A percentile compares a stretch with the other conserved stretches of the same genome.
Conservation (phyloP, 2,888 invertebrate genomes). For the Coleophora deauratella region DNA sequence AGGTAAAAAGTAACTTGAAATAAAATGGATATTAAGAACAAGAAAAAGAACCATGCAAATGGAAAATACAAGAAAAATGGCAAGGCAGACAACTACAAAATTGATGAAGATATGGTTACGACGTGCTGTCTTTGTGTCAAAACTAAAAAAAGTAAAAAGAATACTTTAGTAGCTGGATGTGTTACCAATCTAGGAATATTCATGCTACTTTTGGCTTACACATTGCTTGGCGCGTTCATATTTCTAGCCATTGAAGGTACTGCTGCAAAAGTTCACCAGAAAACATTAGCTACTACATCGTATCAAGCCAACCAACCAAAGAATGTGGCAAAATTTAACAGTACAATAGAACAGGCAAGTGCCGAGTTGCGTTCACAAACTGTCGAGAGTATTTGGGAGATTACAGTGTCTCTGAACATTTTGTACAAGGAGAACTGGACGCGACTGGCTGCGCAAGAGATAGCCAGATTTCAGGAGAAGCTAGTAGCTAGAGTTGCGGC, state of each 20-base stretch:
- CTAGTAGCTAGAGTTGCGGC: conserved; percentile 84
- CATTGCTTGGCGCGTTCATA: conserved; percentile 82
- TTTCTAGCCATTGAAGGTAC: conserved; percentile 89
- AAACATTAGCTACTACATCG: conserved; percentile 63
- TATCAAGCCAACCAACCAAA: conserved; percentile 56
- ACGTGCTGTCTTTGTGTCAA: conserved; percentile 67
- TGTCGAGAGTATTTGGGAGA: conserved; percentile 94
- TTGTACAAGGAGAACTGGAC: conserved; percentile 94
- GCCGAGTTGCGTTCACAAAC: conserved; percentile 72
- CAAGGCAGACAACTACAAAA: conserved; percentile 48
- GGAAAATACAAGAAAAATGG: conserved; percentile 64
- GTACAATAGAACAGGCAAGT: conserved; percentile 56
- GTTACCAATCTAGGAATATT: conserved; percentile 89
- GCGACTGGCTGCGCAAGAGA: conserved; percentile 80
- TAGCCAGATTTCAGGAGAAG: conserved; percentile 85
- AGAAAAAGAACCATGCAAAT: conserved; percentile 60
- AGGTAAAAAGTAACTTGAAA: too few species aligned
- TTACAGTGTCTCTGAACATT: conserved; percentile 89
- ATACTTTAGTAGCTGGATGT: conserved; percentile 76
- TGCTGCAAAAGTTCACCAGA: conserved; percentile 65
- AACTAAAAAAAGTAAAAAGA: conserved; percentile 64
- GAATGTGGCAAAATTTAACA: conserved; percentile 46
- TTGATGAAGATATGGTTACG: conserved; percentile 52
- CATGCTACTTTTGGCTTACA: conserved; percentile 85
- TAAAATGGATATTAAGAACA: conserved; percentile 64